Base-by-base conservation (phyloP, 2,888 invertebrate species). In the Lamellibrachia columna region DNA sequence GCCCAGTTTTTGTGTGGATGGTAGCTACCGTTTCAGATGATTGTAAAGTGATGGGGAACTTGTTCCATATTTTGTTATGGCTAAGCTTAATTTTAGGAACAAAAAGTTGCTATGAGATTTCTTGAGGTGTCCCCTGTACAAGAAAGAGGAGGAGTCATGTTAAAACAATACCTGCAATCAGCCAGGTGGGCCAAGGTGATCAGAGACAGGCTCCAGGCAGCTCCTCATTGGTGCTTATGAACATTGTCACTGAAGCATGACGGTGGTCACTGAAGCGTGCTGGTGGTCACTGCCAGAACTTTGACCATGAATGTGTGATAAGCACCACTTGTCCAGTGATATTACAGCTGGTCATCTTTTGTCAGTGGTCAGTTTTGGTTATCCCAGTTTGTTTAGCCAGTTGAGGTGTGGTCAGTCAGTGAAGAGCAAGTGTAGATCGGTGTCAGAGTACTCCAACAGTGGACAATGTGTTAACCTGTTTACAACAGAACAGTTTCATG, bases 111-210 rank as follows among this genome's bases (percentile, higher is more conserved):
- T 75, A 22, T 75, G 75, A 15, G 75, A 15, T 22, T 22, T 75
- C 75, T n/a, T 75, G 22, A 75, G 75, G 7, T 75, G 75, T 22
- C 22, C 75, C 75, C 75, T 75, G n/a, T 75, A 6, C n/a, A n/a
- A 22, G 75, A 75, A 55, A 4, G 22, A n/a, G 75, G 75, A 22
- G 75, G 75, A 22, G 75, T 4, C 75, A 75, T 6, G 22, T 75
- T 75, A 75, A 75, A 75, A 75, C 75, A 75, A 75, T 75, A 75
- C 75, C 75, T 75, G 22, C 75, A 75, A 75, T 75, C 75, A 75
- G n/a, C 75, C 75, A 75, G 75, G 75, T 75, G 75, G 15, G 75
- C 3, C 22, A 22, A 40, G 75, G 75, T 55, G 75, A n/a, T 22
- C 22, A 75, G 22, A 75, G 75, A 75, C 75, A 75, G 75, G 40